Base-by-base conservation (phyloP, 2,113 vertebrate species). In the Stegostoma tigrinum region DNA sequence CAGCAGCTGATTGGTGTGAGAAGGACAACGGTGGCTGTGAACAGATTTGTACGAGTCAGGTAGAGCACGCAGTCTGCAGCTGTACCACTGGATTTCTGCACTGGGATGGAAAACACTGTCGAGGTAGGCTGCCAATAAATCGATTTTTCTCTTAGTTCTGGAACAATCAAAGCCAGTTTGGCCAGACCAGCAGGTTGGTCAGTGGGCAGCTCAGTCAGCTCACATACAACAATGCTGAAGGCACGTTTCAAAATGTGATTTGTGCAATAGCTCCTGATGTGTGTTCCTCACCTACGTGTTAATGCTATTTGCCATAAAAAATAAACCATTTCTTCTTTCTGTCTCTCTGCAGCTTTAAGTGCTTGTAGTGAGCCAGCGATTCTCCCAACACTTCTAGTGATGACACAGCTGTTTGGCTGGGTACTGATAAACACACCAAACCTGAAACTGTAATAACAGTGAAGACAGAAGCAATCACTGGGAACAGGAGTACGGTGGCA, bases 11-110 rank as follows among this genome's bases (percentile, higher is more conserved):
- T 97, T 99, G 99, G 99, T 99, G 99, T 4, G 97, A 97, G 96
- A 98, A 98, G 75, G 96, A 98, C 96, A 99, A 99, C 0, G 99
- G 99, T 0, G 99, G 99, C 85, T 99, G 99, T 64, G 99, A 99
- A 96, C 99, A 99, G 97, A 99, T 99, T 96, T 99, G 99, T 97
- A 98, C 98, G 0, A 99, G 99, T 96, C 98, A 96, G 89, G 96
- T 97, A 0, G 97, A 97, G 0, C 98, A 98, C 10, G 97, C 98
- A 0, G 96, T 99, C 95, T 99, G 99, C 97, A 99, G 99, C 97
- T 99, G 99, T 0, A 98, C 99, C 96, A 99, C 99, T 0, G 99
- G 99, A 83, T 98, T 97, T 12, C 97, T 99, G 96, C 99, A 99
- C 45, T 97, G 97, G 78, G 98, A 99, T 0, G 97, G 98, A 95